These are phyloP conservation scores for Vidua macroura DNA, from an alignment of 2,113 vertebrate species.

Conservation along the genomic window DNA sequence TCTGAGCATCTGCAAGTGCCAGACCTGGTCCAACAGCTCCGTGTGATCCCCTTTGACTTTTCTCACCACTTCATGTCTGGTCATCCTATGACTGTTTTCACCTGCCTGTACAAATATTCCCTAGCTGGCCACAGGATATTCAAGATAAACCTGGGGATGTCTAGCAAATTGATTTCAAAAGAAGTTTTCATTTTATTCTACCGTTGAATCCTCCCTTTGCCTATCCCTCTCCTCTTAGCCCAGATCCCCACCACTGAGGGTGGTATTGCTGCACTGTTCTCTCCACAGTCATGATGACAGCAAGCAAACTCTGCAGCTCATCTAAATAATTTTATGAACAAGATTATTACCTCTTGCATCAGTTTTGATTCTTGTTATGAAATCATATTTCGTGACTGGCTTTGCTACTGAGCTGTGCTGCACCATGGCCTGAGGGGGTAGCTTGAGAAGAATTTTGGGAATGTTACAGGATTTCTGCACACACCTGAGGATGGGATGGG, in stretches of 20 bases:
- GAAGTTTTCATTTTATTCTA: not conserved
- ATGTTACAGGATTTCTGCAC: not conserved
- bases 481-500: not conserved
- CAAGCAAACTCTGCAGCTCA: not conserved
- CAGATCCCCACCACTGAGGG: not conserved
- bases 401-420: not conserved
- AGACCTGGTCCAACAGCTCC: not conserved
- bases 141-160: not conserved
- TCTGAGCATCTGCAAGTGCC: not conserved
- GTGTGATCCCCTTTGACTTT: not conserved
- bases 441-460: not conserved
- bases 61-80: not conserved
- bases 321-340: not conserved
- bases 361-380: conserved; percentile 1
- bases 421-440: not conserved
- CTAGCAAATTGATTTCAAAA: not conserved
- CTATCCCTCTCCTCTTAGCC: not conserved
- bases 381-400: not conserved
- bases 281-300: not conserved
- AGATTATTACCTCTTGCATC: not conserved
- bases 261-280: not conserved
- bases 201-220: not conserved
- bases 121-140: not conserved
- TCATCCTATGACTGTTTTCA: not conserved
- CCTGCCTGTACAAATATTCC: not conserved